A percentile compares a stretch with the other conserved stretches of the same genome.
These are phyloP conservation scores for Ceriagrion tenellum DNA, from an alignment of 2,888 invertebrate species.

Conservation along the genomic window DNA sequence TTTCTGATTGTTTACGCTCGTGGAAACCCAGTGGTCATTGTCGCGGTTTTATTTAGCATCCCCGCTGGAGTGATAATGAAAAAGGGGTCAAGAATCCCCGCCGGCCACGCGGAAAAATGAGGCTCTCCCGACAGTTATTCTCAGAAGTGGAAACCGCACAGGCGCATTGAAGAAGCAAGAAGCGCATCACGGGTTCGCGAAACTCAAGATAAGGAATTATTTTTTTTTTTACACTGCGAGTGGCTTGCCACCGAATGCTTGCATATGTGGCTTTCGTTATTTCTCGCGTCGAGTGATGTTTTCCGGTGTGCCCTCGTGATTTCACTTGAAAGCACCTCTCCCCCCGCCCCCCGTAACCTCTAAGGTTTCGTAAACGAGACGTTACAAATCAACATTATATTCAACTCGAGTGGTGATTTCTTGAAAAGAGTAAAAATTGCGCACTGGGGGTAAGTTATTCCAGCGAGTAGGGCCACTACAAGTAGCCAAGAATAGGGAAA, in stretches of 20 bases:
- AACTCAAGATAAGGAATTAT: neutral
- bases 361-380: neutral
- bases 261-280: neutral
- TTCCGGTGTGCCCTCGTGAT: neutral
- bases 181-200: neutral
- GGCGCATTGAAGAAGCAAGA: neutral
- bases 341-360: too few species aligned
- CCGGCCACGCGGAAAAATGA: neutral
- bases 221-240: neutral
- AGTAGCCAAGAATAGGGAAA: too few species aligned
- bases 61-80: neutral
- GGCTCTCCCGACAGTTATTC: neutral
- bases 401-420: neutral
- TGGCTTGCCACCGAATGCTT: neutral
- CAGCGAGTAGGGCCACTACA: too few species aligned
- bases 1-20: neutral
- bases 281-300: neutral
- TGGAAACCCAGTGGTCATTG: neutral
- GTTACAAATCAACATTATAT: neutral
- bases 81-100: neutral
- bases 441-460: too few species aligned
- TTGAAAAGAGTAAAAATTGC: too few species aligned
- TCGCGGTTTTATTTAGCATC: neutral
- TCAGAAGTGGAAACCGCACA: neutral
- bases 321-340: neutral